These are phyloP conservation scores for Pseudomugil gertrudae DNA, from an alignment of 2,797 vertebrate species.

Conservation along the genomic window DNA sequence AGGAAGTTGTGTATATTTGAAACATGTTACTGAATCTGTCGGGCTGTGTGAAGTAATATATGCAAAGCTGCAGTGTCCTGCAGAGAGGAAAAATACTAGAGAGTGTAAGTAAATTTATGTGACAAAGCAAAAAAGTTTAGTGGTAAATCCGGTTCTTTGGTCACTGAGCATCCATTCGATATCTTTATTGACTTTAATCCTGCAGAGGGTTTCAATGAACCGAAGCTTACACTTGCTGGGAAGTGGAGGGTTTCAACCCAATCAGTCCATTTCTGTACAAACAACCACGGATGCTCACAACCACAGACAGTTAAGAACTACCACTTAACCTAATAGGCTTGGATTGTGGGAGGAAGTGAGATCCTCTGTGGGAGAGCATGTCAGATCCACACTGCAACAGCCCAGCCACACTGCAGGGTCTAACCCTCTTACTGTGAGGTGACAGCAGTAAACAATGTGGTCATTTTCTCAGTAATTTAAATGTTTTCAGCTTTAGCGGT, in stretches of 20 bases:
- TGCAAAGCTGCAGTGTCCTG: conserved; percentile 7
- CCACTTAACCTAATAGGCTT: not conserved
- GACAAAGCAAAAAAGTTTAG: conserved; percentile 15
- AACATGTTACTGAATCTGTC: not conserved
- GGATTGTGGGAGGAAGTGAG: not conserved
- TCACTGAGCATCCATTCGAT: not conserved
- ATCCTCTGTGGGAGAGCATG: not conserved
- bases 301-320: not conserved
- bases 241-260: not conserved
- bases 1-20: not conserved
- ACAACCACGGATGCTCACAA: not conserved
- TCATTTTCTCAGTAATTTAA: no score
- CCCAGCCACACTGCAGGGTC: no score
- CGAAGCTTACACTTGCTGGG: not conserved
- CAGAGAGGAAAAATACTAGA: conserved; percentile 9
- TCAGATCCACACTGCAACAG: no score
- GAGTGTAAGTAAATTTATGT: conserved; percentile 8
- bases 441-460: no score
- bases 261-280: not conserved
- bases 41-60: conserved; percentile 6
- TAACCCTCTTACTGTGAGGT: no score
- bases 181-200: not conserved
- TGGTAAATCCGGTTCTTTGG: not conserved
- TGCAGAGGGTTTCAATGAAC: not conserved
- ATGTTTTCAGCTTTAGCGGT: not conserved